Percentiles rank a stretch among this genome's conserved stretches.
phyloP scores from a whole-genome alignment of 2,113 vertebrate genomes.

The Halichoeres trimaculatus region DNA sequence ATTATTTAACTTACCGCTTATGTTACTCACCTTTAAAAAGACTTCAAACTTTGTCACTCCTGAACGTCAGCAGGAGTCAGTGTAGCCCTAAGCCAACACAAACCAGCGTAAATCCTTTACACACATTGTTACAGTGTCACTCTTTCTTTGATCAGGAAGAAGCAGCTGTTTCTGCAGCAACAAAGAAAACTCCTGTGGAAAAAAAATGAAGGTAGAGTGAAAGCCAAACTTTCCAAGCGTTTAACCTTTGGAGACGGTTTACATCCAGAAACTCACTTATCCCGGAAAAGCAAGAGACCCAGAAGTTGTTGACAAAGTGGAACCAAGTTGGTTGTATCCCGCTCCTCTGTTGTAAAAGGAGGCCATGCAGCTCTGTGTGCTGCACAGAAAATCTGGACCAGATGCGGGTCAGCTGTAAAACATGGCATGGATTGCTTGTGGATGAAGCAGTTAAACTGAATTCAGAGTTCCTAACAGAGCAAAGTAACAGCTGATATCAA shows the following conservation, averaged over 20 bases:
- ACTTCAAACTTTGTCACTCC: background rate
- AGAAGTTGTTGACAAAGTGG: slow-evolving; percentile 8
- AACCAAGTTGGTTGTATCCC: background rate
- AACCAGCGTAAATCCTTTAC: background rate
- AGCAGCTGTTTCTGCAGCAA: slow-evolving; percentile 50
- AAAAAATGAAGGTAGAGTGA: slow-evolving; percentile 6
- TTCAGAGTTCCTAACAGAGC: background rate
- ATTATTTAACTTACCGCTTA: background rate
- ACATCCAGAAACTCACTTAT: background rate
- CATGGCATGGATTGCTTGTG: slow-evolving; percentile 38
- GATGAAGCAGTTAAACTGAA: background rate
- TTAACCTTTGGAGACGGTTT: slow-evolving; percentile 1
- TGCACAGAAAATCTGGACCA: slow-evolving; percentile 53
- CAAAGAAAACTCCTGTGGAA: slow-evolving; percentile 38
- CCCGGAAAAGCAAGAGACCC: background rate
- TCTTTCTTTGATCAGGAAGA: slow-evolving; percentile 53
- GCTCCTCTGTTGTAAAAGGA: slow-evolving; percentile 18
- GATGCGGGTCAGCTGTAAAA: slow-evolving; percentile 40
- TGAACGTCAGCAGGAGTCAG: background rate
- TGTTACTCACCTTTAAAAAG: background rate
- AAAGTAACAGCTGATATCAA: background rate
- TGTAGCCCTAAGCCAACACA: background rate
- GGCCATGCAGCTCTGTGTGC: slow-evolving; percentile 13
- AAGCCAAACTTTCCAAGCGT: slow-evolving; percentile 25
- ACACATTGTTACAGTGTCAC: slow-evolving; percentile 10